Evolutionary conservation across 2,888 invertebrate species (phyloP), one percentile per base, ranked within the genome.

Genomic region (Apamea sordens): DNA sequence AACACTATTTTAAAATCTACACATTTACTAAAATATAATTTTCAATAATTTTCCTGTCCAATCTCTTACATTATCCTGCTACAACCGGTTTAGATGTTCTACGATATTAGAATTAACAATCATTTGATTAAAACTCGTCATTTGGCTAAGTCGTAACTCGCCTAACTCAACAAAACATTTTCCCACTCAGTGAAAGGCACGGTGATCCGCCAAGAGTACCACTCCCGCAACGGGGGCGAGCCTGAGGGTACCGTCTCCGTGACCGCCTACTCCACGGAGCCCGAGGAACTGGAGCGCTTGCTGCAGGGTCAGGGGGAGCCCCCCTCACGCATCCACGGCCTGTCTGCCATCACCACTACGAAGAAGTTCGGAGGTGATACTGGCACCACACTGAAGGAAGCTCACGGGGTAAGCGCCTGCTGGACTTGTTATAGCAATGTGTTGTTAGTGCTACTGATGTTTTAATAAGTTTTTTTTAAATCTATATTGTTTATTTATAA

Each of bases 221-320:
- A 98, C 93, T 97, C 98, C 41, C 97, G 98, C 91, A 98, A 98
- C 94, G 98, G 98, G 61, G 96, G 97, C 68, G 97, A 97, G 91
- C 98, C 98, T 1, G 97, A 97, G 72, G 98, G 98, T 70, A 97
- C 97, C 79, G 97, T 98, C 64, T 98, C 98, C 82, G 97, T 98
- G 84, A 98, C 98, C 15, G 97, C 98, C 86, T 98, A 98, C 94
- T 98, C 98, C 72, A 97, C 97, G 84, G 97, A 98, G 93, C 98
- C 98, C 0, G 97, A 95, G 88, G 97, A 97, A 90, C 92, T 97
- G 90, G 94, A 96, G 91, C 91, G 91, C 53, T 93, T 97, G 74
- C 93, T 97, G 85, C 93, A 93, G 71, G 86, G 89, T 7, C 95
- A 96, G 85, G 95, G 96, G 1, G 94, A 95, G 72, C 92, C 93